A percentile compares a stretch with the other conserved stretches of the same genome.
These are phyloP conservation scores for Ctenopoma multispine DNA, from an alignment of 2,797 vertebrate species.

Conservation along the genomic window DNA sequence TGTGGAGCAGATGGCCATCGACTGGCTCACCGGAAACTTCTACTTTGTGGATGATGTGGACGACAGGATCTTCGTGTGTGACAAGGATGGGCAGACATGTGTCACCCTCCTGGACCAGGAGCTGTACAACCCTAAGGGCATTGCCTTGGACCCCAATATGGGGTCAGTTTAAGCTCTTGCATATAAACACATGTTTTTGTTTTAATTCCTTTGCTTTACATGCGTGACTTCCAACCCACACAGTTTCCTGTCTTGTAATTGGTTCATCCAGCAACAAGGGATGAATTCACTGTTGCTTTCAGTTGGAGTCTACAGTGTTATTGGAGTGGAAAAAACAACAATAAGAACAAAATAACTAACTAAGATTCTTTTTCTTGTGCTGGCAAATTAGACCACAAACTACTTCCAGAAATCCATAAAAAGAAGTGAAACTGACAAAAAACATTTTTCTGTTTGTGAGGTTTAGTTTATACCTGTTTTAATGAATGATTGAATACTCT, in stretches of 20 bases:
- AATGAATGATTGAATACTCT: too few species aligned
- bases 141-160: slow-evolving; percentile 95
- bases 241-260: slow-evolving; percentile 43
- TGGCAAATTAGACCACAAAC: slow-evolving; percentile 16
- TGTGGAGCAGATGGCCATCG: slow-evolving; percentile 98
- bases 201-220: slow-evolving; percentile 54
- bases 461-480: neutral
- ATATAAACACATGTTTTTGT: slow-evolving; percentile 53
- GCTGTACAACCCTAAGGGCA: slow-evolving; percentile 96
- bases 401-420: neutral
- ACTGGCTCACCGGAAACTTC: slow-evolving; percentile 99
- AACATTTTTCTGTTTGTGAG: neutral
- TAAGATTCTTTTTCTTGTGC: slow-evolving; percentile 4
- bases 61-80: slow-evolving; percentile 96
- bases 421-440: neutral
- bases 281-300: slow-evolving; percentile 25
- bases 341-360: slow-evolving; percentile 18
- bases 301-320: slow-evolving; percentile 19
- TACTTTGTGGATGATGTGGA: slow-evolving; percentile 98
- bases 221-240: slow-evolving; percentile 18
- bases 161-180: slow-evolving; percentile 84
- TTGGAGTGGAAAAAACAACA: slow-evolving; percentile 29
- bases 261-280: slow-evolving; percentile 41
- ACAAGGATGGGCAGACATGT: slow-evolving; percentile 93
- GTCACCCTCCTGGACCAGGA: slow-evolving; percentile 96